A percentile compares a stretch with the other conserved stretches of the same genome.
Conservation (phyloP, 2,888 invertebrate species). For the Celastrina argiolus region DNA sequence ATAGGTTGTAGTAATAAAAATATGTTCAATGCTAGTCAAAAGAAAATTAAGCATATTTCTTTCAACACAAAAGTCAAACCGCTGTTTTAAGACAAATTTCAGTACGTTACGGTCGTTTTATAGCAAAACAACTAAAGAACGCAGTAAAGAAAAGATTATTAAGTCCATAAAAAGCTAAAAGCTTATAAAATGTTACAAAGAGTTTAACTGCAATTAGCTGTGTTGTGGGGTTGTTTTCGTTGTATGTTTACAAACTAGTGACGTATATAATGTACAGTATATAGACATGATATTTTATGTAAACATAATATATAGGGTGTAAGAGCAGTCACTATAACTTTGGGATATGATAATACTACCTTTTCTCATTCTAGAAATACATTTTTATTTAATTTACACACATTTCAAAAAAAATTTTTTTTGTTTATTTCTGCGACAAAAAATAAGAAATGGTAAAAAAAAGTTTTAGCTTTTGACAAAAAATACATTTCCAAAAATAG, state of each 20-base stretch:
- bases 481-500: too few species aligned
- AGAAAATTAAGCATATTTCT: constrained; percentile 6
- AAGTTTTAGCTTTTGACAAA: too few species aligned
- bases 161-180: neutral
- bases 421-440: too few species aligned
- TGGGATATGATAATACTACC: too few species aligned
- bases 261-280: neutral
- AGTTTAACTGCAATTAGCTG: neutral
- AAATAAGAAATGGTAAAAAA: too few species aligned
- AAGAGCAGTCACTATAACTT: too few species aligned
- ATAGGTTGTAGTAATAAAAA: neutral
- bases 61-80: neutral
- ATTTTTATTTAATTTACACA: too few species aligned
- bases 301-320: too few species aligned
- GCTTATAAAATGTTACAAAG: constrained; percentile 14
- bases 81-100: constrained; percentile 12
- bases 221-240: neutral
- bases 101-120: constrained; percentile 5
- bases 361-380: too few species aligned
- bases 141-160: constrained; percentile 8
- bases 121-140: constrained; percentile 1
- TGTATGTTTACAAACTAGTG: neutral
- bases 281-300: too few species aligned
- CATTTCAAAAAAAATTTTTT: too few species aligned
- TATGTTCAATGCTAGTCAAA: neutral